phyloP scores from a whole-genome alignment of 2,888 invertebrate genomes.

The Bombylius major region DNA sequence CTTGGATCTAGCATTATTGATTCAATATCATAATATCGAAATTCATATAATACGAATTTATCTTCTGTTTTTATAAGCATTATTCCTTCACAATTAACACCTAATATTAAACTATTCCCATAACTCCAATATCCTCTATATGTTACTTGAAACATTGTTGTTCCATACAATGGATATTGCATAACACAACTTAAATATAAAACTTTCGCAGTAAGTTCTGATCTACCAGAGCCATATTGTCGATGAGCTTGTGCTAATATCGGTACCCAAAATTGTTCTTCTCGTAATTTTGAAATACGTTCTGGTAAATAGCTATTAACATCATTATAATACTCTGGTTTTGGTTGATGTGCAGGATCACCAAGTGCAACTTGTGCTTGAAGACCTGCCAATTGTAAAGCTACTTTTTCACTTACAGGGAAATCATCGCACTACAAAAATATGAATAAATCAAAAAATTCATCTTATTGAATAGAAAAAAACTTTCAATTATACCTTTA shows the following conservation, averaged over 20 bases:
- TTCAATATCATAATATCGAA: constrained; percentile 81
- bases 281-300: constrained; percentile 61
- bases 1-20: constrained; percentile 83
- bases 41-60: constrained; percentile 82
- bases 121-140: constrained; percentile 93
- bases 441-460: not conserved
- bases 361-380: constrained; percentile 92
- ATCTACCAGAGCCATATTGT: constrained; percentile 84
- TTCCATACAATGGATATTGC: constrained; percentile 89
- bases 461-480: not conserved
- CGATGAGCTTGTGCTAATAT: constrained; percentile 79
- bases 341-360: constrained; percentile 58
- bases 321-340: constrained; percentile 77
- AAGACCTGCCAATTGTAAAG: constrained; percentile 82
- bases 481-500: constrained; percentile 51
- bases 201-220: constrained; percentile 84
- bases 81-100: constrained; percentile 82
- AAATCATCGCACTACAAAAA: constrained; percentile 74
- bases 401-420: constrained; percentile 88
- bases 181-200: constrained; percentile 89
- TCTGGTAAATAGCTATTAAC: constrained; percentile 84
- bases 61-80: constrained; percentile 84
- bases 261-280: constrained; percentile 76
- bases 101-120: constrained; percentile 57
- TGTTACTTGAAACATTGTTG: constrained; percentile 75